Evolutionary conservation across 2,888 invertebrate species (phyloP), one percentile per base, ranked within the genome.

Genomic region (Pantelozetes paolii): DNA sequence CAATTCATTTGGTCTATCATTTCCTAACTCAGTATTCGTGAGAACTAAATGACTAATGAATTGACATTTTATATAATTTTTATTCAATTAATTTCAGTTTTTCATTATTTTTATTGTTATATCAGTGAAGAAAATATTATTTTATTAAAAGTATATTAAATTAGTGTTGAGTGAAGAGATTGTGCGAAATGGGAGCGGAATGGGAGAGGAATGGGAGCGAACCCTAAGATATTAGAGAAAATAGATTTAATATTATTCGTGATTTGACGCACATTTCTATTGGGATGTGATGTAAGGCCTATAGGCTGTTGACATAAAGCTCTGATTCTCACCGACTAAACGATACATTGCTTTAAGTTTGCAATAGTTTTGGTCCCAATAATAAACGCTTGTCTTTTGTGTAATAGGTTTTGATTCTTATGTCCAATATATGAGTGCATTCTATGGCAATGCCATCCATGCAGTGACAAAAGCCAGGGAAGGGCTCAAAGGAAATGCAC

Each of bases 261-360:
- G 26, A 26, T 59, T 59, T 59, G 5, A 26, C 11, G 57, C 57
- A 59, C 8, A 26, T 59, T n/a, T n/a, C n/a, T n/a, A n/a, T n/a
- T n/a, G n/a, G n/a, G 26, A 28, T 23, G 6, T 18, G 20, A 50
- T 50, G 50, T 50, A 50, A 40, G 20, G 50, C 50, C 57, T 26
- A 59, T 59, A 59, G 26, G 26, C 57, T 59, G 57, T 59, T 59
- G 20, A 59, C 26, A 59, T 28, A 59, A 59, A 59, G 26, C 26
- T 9, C 26, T 59, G 57, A 59, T 59, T 59, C 57, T 59, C 57
- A 26, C 57, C 57, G 20, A 59, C 11, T 28, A 26, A 59, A 59
- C 11, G 57, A 59, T 26, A 59, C 20, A 59, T 59, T 26, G 11
- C 11, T 6, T 9, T 5, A 9, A 26, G 57, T n/a, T 23, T 28